Evolutionary conservation across 2,888 invertebrate genomes (phyloP), one percentile per base, ranked within the genome.

Genomic region (Torymus texanus): DNA sequence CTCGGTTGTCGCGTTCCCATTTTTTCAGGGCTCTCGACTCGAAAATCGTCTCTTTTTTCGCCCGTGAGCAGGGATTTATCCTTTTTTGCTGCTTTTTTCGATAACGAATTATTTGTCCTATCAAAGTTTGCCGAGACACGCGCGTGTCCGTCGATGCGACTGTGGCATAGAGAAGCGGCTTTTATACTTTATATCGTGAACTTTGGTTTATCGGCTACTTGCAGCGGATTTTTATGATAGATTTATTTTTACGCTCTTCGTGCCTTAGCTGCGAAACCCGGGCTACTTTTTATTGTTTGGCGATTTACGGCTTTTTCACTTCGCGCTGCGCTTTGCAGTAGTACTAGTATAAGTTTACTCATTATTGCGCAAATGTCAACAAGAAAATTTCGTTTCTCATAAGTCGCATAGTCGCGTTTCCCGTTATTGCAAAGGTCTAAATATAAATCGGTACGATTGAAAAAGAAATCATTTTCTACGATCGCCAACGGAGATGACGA

Each of bases 121-220:
- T 68, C 56, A 56, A 63, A 56, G 68, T 58, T 75, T 50, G 56
- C 16, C 21, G 62, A 63, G 21, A 56, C 55, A 11, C 62, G 55
- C 8, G 41, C 41, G 41, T 41, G 41, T 8, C 10, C 41, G 21
- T 56, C 18, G 16, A 4, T 50, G 62, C 13, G 41, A 24, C 5
- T n/a, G 51, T 50, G 12, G n/a, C 8, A n/a, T 4, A 16, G 51
- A 58, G 16, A n/a, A n/a, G n/a, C 8, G 21, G 63, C 68, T 68
- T 75, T 62, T 62, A 11, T 56, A 50, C 18, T 68, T 63, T 55
- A 56, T 76, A 68, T 18, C 62, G 50, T 56, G 50, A 76, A 70
- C 67, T 56, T 76, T 56, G 50, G 24, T 61, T 70, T 70, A 70
- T 76, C 70, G 68, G 16, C 18, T 63, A 12, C 29, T 76, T 63